Conservation (phyloP, 2,888 invertebrate species). For the Oscheius sp. region DNA sequence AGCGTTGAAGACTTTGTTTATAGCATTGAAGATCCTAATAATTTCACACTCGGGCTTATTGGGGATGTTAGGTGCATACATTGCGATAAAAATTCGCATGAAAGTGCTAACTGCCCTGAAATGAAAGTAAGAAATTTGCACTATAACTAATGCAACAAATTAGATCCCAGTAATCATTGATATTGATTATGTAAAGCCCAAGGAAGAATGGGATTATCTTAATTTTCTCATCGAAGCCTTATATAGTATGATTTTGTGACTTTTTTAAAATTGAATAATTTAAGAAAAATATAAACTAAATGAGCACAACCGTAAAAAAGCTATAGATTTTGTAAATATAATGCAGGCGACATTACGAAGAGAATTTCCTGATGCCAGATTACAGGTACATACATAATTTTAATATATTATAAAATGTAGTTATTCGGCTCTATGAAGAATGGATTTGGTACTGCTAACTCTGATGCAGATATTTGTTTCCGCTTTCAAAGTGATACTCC, state of each 20-base stretch:
- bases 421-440: slow-evolving; percentile 77
- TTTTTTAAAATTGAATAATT: background rate
- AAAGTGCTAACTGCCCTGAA: slow-evolving; percentile 40
- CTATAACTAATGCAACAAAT: background rate
- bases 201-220: background rate
- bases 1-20: background rate
- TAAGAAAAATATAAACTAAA: background rate
- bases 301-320: background rate
- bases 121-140: slow-evolving; percentile 35
- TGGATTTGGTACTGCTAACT: slow-evolving; percentile 75
- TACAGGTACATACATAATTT: slow-evolving; percentile 10
- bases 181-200: background rate
- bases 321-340: slow-evolving; percentile 16
- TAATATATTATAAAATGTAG: slow-evolving; percentile 38
- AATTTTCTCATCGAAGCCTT: background rate
- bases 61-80: slow-evolving; percentile 36
- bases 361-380: background rate
- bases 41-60: slow-evolving; percentile 5
- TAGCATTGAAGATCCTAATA: background rate
- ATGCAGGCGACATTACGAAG: slow-evolving; percentile 24
- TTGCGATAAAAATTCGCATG: slow-evolving; percentile 46
- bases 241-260: background rate
- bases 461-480: slow-evolving; percentile 77
- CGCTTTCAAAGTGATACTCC: slow-evolving; percentile 72
- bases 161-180: slow-evolving; percentile 8